Conservation (phyloP, 2,888 invertebrate species). For the Altica lythri region DNA sequence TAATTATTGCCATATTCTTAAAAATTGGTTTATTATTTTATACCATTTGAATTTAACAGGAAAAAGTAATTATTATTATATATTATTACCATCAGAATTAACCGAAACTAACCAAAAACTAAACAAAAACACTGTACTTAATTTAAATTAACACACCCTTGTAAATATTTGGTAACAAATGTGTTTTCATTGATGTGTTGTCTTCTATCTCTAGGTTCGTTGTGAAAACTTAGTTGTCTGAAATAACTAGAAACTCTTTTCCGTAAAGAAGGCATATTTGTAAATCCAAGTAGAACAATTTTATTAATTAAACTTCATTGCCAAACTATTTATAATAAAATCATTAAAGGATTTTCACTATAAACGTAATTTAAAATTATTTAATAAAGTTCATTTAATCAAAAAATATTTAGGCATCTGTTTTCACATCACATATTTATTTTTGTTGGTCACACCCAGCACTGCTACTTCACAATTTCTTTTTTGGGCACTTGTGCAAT, state of each 20-base stretch:
- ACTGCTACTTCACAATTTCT: slow-evolving; percentile 20
- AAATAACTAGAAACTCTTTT: slow-evolving; percentile 75
- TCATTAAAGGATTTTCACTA: slow-evolving; percentile 4
- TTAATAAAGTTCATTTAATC: slow-evolving; percentile 8
- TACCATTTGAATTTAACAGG: too few relatives aligned
- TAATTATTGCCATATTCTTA: too few relatives aligned
- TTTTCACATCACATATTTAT: neutral
- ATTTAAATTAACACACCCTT: too few relatives aligned
- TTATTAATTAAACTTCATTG: neutral
- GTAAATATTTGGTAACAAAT: slow-evolving; percentile 72
- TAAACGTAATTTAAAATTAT: slow-evolving; percentile 3
- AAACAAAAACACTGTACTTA: too few relatives aligned
- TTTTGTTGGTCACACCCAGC: slow-evolving; percentile 30
- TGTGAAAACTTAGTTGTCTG: slow-evolving; percentile 71
- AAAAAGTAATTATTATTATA: too few relatives aligned
- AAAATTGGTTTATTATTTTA: too few relatives aligned
- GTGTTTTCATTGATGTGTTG: slow-evolving; percentile 62
- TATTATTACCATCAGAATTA: too few relatives aligned
- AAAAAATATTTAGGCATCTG: slow-evolving; percentile 12
- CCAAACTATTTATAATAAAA: neutral
- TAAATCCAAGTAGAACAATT: too few relatives aligned
- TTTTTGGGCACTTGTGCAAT: slow-evolving; percentile 14
- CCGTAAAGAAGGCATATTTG: slow-evolving; percentile 68
- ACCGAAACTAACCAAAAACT: too few relatives aligned
- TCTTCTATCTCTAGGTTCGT: slow-evolving; percentile 62